Conservation (phyloP, 2,888 invertebrate genomes). For the Eupithecia subumbrata region DNA sequence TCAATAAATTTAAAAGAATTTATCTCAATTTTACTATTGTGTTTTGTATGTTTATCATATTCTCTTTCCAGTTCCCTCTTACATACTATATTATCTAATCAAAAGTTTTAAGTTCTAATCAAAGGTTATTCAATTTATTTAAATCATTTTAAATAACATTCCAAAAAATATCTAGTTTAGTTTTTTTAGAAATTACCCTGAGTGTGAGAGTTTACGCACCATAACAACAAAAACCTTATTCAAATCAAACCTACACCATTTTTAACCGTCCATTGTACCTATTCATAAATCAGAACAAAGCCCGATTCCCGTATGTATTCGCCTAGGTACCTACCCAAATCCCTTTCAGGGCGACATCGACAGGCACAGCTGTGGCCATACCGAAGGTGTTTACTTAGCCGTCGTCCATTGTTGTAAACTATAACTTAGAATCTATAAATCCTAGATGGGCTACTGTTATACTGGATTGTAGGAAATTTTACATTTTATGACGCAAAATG, state of each 20-base stretch:
- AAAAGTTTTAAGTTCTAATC: too few relatives aligned
- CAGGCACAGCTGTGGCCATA: neutral
- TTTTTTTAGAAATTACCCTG: too few relatives aligned
- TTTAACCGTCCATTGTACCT: neutral
- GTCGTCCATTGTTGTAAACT: neutral
- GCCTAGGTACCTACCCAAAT: neutral
- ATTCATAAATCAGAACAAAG: neutral
- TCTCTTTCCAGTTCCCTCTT: too few relatives aligned
- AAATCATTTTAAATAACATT: neutral
- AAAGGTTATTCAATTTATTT: too few relatives aligned
- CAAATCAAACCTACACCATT: neutral
- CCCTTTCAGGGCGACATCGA: slow-evolving; percentile 1
- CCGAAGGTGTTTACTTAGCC: neutral
- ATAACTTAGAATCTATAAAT: neutral
- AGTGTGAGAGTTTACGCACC: too few relatives aligned
- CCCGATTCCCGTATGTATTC: neutral
- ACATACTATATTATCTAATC: too few relatives aligned
- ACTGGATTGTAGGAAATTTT: neutral
- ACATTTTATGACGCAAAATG: neutral
- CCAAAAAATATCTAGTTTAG: too few relatives aligned
- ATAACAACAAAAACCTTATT: too few relatives aligned
- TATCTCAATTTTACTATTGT: neutral
- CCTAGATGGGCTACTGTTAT: too few relatives aligned
- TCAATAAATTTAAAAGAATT: neutral
- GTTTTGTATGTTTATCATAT: too few relatives aligned